A percentile compares a stretch with the other conserved stretches of the same genome.
These are phyloP conservation scores for Hozukius guyotensis DNA, from an alignment of 2,797 vertebrate species.

Conservation along the genomic window DNA sequence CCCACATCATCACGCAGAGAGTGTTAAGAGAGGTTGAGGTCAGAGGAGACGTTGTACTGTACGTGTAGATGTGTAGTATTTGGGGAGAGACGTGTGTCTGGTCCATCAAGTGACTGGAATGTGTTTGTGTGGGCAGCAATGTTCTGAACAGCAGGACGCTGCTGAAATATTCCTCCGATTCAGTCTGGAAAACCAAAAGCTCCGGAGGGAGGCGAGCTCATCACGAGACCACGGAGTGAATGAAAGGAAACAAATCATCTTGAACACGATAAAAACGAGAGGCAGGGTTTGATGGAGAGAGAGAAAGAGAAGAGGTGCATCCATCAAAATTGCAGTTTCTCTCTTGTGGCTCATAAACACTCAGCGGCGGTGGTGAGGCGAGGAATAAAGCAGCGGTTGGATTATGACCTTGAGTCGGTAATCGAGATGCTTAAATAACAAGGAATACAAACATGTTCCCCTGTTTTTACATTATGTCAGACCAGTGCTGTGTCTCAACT, in stretches of 20 bases:
- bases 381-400: neutral
- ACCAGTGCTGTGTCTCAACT: no score
- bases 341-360: neutral
- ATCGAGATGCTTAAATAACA: neutral
- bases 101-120: conserved; percentile 77
- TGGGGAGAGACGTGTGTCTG: conserved; percentile 44
- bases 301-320: neutral
- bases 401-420: neutral
- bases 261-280: neutral
- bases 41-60: conserved; percentile 16
- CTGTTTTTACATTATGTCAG: neutral
- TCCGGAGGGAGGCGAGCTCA: conserved; percentile 37
- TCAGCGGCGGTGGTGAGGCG: neutral
- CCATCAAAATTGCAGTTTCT: neutral
- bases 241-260: conserved; percentile 13
- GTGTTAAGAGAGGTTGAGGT: conserved; percentile 52
- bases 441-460: neutral
- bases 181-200: conserved; percentile 28
- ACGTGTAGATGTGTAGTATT: neutral
- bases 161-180: conserved; percentile 57
- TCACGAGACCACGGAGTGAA: conserved; percentile 26
- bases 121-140: conserved; percentile 70
- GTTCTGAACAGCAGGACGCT: conserved; percentile 62
- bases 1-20: conserved; percentile 27
- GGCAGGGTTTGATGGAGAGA: neutral